Conservation (phyloP, 2,888 invertebrate species). For the Epirrita christyi region DNA sequence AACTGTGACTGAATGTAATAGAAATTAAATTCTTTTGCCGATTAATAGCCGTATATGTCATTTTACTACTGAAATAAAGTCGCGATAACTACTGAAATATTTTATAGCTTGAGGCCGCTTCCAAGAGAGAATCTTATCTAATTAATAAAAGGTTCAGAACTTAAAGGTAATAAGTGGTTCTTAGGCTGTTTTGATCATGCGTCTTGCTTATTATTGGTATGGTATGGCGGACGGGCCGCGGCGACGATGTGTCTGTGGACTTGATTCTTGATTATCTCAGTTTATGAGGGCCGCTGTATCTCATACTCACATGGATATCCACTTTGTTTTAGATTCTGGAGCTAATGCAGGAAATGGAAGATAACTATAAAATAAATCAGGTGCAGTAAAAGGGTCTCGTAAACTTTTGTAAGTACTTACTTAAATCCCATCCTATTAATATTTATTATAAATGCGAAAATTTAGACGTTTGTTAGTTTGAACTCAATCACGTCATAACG, state of each 20-base stretch:
- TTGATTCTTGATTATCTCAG: conserved; percentile 69
- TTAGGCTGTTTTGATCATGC: conserved; percentile 52
- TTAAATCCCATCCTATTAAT: too few species aligned
- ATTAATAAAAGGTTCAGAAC: conserved; percentile 43
- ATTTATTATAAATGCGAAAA: too few species aligned
- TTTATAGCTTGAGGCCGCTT: conserved; percentile 51
- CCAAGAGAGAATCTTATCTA: conserved; percentile 43
- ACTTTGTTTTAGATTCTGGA: conserved; percentile 22
- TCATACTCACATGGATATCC: conserved; percentile 19
- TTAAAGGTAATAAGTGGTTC: conserved; percentile 24
- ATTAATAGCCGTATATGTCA: conserved; percentile 46
- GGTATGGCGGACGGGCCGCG: conserved; percentile 73
- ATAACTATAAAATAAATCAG: background rate
- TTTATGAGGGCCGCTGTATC: conserved; percentile 49
- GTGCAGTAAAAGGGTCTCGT: too few species aligned
- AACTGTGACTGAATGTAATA: conserved; percentile 36
- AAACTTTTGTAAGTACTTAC: too few species aligned
- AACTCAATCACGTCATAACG: too few species aligned
- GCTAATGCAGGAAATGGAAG: conserved; percentile 11
- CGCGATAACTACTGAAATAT: conserved; percentile 57
- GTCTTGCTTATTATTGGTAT: conserved; percentile 58
- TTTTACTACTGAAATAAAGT: conserved; percentile 57
- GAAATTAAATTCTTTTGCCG: conserved; percentile 40
- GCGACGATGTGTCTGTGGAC: conserved; percentile 80
- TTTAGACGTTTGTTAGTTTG: too few species aligned